Base-by-base conservation (phyloP, 92 coral and sea anemone genomes). In the Porites divaricata region DNA sequence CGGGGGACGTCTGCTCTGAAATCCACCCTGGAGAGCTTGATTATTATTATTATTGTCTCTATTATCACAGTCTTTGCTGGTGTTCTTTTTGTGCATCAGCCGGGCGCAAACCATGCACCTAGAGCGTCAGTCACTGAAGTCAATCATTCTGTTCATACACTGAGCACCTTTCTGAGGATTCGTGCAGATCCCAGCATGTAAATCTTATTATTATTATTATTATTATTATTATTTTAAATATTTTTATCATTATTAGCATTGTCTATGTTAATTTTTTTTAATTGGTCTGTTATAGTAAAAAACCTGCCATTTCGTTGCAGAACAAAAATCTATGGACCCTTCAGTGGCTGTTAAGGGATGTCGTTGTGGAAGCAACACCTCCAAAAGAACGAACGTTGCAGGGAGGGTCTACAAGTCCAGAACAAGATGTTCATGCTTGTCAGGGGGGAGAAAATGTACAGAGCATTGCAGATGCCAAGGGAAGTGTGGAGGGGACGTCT, bases 381-480 rank as follows among this genome's bases (percentile, higher is more conserved):
- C 52, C 1, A 61, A 75, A 41, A 28, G 80, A 57, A 67, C 26
- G 49, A 76, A 76, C 4, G 72, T 8, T 45, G 59, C 63, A 8
- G 86, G 24, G n/a, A 80, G 77, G 49, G 79, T 74, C 74, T 85
- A 85, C 77, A 87, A 64, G 28, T 76, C 77, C 15, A 80, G 25
- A 80, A 80, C 68, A 75, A 24, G 90, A 54, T 87, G 86, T 26
- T 78, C 76, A 24, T 87, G 86, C 86, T 78, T 87, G 51, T 72
- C 81, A 17, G 70, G 13, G 1, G 68, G 58, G 23, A 82, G 90
- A 58, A 87, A 63, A 48, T 87, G 90, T 45, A 70, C 79, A 24
- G 51, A 80, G 35, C 23, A 59, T 57, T 86, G 86, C 86, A 86
- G 76, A 68, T 87, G 90, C 81, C 83, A 79, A n/a, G 67, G 90